Evolutionary conservation across 1,140 invertebrate species (phyloP), one percentile per base, ranked within the genome.

Genomic region (Bombus confusus): DNA sequence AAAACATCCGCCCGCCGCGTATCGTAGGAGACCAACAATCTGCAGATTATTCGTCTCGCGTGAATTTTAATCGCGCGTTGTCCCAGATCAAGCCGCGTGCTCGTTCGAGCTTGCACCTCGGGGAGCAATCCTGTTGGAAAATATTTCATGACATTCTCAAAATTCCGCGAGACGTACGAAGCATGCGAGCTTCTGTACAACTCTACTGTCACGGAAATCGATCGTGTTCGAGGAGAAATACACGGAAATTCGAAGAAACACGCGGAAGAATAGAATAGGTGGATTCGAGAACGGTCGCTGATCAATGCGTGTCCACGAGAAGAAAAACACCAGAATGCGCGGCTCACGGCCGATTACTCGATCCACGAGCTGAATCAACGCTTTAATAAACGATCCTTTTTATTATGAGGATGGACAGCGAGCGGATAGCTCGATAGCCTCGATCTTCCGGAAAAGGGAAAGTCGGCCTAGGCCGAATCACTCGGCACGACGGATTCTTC

Each of bases 361-460:
- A 85, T 69, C 62, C 34, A 18, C 68, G 41, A 79, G 68, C 75
- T 87, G 86, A 85, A 87, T 87, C 86, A 87, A 87, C 83, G 83
- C 64, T 85, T 82, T 76, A 78, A 88, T 88, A 88, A 88, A 88
- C 86, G 83, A 88, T 86, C 68, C 74, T 82, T 43, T 64, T 79
- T 52, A 82, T 88, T 88, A 88, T 86, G 72, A 87, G 72, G 77
- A 87, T 85, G 86, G 74, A 82, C 77, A 59, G 59, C 39, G 76
- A 80, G 39, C 37, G 82, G 43, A 87, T 80, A 74, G 64, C 83
- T 81, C 78, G 86, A 80, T 86, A 86, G 81, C 87, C 87, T 88
- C 84, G 85, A 83, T 86, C 75, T 74, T 88, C 87, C 85, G 85
- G 85, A 88, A 88, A 88, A 88, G 87, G 87, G 85, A 88, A 88